Base-by-base conservation (phyloP, 1,140 invertebrate species). In the Procambarus virginalis region DNA sequence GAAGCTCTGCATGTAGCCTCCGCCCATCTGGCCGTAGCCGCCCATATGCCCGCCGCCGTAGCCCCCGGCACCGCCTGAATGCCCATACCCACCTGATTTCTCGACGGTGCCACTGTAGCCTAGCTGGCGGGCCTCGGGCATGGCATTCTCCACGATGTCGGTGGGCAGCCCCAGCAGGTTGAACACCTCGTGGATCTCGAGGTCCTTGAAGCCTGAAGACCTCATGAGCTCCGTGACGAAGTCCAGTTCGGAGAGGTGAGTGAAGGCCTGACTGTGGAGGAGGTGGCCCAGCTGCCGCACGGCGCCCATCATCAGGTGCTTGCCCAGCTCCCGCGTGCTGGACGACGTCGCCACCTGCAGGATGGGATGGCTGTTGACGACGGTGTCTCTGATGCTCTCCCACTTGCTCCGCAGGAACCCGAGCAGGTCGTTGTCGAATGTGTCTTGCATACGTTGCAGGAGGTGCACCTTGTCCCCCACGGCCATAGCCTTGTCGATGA, bases 21-120 rank as follows among this genome's bases (percentile, higher is more conserved):
- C 60, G 4, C 84, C 84, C 8, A 64, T 75, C 9, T 73, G 68
- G 70, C 46, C n/a, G 4, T 79, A 78, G 6, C 70, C 49, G 51
- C 46, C n/a, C 6, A 78, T 79, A 0, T 80, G 70, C 6, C 75
- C 64, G 3, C 64, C 64, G 17, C 82, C 81, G 17, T 64, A 58
- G 9, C 81, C 81, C 6, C 81, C 80, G 22, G 49, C 79, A 14
- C 88, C 88, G 46, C 88, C 88, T 3, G 88, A 89, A 81, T 89
- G 88, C 3, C 88, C 88, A n/a, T 89, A 89, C 4, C 88, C 88
- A 22, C 81, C 88, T 2, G 88, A 89, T 46, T 89, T 89, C n/a
- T 89, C 88, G 2, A 84, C 2, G 0, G 58, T 68, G 75, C 34
- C 70, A 55, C 75, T 55, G 22, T 49, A 89, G 10, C 88, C 81